Evolutionary conservation across 2,888 invertebrate species (phyloP).

Genomic region (Stenodema calcarata): DNA sequence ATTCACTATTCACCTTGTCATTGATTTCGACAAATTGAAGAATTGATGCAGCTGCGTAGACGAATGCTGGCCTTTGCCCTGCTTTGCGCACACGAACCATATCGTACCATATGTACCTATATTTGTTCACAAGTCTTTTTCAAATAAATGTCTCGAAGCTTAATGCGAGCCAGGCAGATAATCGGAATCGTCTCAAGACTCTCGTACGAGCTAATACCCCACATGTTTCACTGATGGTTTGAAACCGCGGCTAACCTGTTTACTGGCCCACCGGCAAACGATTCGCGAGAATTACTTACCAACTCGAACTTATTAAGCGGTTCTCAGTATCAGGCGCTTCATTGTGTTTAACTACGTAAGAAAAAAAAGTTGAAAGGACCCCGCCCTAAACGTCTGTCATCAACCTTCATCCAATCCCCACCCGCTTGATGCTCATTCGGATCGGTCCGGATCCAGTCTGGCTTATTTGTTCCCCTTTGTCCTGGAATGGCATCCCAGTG

Average conservation of each 20-base stretch:
- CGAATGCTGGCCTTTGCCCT: too few relatives aligned
- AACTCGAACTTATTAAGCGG: too few relatives aligned
- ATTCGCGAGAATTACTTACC: neutral
- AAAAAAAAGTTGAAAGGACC: neutral
- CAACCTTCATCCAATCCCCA: neutral
- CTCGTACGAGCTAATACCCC: neutral
- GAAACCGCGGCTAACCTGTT: too few relatives aligned
- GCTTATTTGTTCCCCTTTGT: conserved; percentile 18
- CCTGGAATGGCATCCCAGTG: neutral
- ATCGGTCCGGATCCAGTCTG: neutral
- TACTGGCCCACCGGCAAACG: neutral
- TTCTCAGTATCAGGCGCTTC: neutral
- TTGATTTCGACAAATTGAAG: too few relatives aligned
- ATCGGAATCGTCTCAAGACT: neutral
- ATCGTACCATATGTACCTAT: too few relatives aligned
- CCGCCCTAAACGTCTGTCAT: neutral
- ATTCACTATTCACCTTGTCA: too few relatives aligned
- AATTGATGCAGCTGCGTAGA: too few relatives aligned
- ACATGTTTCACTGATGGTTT: too few relatives aligned
- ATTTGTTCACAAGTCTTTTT: too few relatives aligned
- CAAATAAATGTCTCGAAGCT: too few relatives aligned
- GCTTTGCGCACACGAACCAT: too few relatives aligned
- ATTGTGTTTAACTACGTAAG: neutral
- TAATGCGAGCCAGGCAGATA: too few relatives aligned
- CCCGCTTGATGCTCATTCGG: neutral